Conservation (phyloP, 2,797 vertebrate genomes). For the Pristis pectinata region DNA sequence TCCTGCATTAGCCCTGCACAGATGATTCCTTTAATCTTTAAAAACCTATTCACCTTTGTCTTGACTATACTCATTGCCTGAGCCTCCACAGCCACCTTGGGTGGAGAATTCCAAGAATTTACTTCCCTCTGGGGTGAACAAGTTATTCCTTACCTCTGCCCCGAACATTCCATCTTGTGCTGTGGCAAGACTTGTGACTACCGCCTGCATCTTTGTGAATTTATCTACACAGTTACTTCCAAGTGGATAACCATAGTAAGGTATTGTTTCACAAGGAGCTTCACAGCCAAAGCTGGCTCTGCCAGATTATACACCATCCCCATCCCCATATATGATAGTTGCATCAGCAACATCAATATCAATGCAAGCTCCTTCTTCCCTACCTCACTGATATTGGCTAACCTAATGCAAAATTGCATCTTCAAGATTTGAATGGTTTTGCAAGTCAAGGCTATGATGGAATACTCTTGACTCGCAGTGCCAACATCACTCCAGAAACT, state of each 20-base stretch:
- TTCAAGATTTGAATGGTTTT: neutral
- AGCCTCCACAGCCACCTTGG: too few relatives aligned
- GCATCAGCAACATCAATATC: neutral
- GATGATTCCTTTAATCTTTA: too few relatives aligned
- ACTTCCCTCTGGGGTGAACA: too few relatives aligned
- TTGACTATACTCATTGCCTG: too few relatives aligned
- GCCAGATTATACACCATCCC: neutral
- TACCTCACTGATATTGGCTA: neutral
- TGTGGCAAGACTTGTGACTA: neutral
- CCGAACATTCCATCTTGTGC: neutral
- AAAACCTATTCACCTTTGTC: too few relatives aligned
- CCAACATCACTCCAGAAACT: too few relatives aligned
- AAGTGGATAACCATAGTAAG: neutral
- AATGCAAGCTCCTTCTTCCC: neutral
- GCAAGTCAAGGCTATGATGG: neutral
- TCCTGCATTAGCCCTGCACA: too few relatives aligned
- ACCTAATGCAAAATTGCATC: neutral
- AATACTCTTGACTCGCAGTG: too few relatives aligned
- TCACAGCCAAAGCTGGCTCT: neutral
- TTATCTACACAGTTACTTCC: neutral
- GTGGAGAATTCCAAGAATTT: too few relatives aligned
- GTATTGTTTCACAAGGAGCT: neutral
- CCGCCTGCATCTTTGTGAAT: too few relatives aligned
- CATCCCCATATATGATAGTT: neutral
- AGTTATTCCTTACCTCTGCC: too few relatives aligned